These are phyloP conservation scores for Megamerina dolium DNA, from an alignment of 2,888 invertebrate genomes.

Conservation along the genomic window DNA sequence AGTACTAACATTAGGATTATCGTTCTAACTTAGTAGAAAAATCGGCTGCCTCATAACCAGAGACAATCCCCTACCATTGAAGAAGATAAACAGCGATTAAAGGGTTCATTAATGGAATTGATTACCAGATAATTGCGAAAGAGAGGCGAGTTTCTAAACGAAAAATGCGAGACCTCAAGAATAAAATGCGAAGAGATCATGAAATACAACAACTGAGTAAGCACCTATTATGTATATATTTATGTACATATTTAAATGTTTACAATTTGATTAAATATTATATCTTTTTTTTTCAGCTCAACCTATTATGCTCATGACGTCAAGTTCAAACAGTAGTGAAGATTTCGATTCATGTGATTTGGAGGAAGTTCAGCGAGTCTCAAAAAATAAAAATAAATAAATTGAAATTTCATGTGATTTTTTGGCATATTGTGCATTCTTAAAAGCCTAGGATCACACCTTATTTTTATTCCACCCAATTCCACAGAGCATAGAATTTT, in stretches of 20 bases:
- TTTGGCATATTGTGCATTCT: no score
- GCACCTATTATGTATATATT: no score
- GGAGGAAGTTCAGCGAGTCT: not conserved
- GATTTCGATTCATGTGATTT: not conserved
- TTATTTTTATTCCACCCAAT: no score
- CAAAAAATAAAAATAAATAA: no score
- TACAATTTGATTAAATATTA: not conserved
- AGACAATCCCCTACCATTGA: no score
- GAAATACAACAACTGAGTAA: constrained; percentile 1
- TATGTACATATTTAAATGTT: no score
- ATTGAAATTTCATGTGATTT: no score
- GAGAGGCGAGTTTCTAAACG: not conserved
- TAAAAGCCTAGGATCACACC: no score
- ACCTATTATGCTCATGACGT: not conserved
- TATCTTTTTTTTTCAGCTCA: not conserved
- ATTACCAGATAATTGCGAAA: constrained; percentile 1
- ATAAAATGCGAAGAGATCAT: not conserved
- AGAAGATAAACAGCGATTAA: not conserved
- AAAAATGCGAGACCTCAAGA: not conserved
- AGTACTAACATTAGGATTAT: no score
- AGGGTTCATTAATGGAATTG: constrained; percentile 1
- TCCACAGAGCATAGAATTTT: no score
- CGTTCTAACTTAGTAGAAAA: no score
- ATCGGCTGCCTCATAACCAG: no score
- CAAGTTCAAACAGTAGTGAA: not conserved